A percentile compares a stretch with the other conserved stretches of the same genome.
Evolutionary conservation across 2,113 vertebrate genomes (phyloP).

Genomic region (Eolophus roseicapilla): DNA sequence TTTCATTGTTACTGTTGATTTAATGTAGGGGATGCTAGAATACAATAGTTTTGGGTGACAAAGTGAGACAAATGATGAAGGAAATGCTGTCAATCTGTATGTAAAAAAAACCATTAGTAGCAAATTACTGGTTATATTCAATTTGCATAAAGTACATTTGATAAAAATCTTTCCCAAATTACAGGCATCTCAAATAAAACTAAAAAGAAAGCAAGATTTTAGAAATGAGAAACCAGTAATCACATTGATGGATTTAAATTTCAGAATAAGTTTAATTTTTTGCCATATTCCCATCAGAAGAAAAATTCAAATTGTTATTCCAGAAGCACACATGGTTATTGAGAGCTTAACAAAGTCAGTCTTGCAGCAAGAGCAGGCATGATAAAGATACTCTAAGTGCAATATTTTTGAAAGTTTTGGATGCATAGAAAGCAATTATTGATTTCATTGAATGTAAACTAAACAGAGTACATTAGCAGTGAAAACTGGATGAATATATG

Average conservation of each 20-base stretch:
- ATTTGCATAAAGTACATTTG: background rate
- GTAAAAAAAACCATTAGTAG: background rate
- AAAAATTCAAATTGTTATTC: background rate
- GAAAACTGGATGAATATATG: background rate
- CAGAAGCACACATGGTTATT: background rate
- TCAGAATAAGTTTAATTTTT: background rate
- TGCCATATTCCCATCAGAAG: background rate
- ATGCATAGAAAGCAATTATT: background rate
- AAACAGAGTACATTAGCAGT: background rate
- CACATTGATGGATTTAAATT: background rate
- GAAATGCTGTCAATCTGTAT: background rate
- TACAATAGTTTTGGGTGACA: background rate
- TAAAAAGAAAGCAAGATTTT: background rate
- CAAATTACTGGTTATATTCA: background rate
- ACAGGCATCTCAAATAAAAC: background rate
- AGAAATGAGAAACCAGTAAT: background rate
- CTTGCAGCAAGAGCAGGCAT: background rate
- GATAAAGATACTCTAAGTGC: background rate
- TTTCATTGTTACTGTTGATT: background rate
- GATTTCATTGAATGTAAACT: background rate
- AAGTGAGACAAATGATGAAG: background rate
- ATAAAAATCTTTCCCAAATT: background rate
- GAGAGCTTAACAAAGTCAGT: background rate
- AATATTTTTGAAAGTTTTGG: background rate
- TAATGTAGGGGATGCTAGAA: background rate